Conservation (phyloP, 2,113 vertebrate species). For the Gopherus flavomarginatus region DNA sequence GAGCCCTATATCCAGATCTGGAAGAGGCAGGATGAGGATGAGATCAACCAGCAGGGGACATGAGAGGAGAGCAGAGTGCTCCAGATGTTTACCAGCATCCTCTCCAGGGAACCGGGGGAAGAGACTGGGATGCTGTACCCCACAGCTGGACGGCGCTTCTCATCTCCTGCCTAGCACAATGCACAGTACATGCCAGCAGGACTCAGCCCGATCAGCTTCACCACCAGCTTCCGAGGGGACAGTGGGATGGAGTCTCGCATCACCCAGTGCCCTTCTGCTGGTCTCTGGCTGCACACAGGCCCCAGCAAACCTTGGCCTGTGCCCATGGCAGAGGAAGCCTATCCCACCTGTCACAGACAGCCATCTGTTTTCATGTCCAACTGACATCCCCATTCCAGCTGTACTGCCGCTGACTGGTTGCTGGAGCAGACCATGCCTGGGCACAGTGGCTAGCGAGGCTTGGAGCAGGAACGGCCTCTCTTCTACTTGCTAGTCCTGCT, state of each 20-base stretch:
- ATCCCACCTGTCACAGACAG: not conserved
- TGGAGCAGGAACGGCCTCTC: not conserved
- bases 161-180: too few species aligned
- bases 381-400: not conserved
- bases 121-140: too few species aligned
- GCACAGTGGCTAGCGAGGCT: not conserved
- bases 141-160: not conserved
- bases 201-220: not conserved
- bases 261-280: too few species aligned
- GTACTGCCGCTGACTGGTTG: not conserved
- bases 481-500: not conserved
- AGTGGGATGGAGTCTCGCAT: not conserved
- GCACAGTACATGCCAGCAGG: too few species aligned
- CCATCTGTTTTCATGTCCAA: not conserved
- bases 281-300: not conserved
- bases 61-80: conserved; percentile 59
- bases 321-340: not conserved
- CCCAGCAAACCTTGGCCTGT: too few species aligned
- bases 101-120: not conserved
- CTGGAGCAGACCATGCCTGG: not conserved
- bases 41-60: conserved; percentile 86
- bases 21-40: conserved; percentile 88
- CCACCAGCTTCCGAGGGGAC: not conserved
- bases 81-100: too few species aligned
- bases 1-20: conserved; percentile 84